Evolutionary conservation across 1,140 invertebrate genomes (phyloP).

Genomic region (Drosophila nasuta): DNA sequence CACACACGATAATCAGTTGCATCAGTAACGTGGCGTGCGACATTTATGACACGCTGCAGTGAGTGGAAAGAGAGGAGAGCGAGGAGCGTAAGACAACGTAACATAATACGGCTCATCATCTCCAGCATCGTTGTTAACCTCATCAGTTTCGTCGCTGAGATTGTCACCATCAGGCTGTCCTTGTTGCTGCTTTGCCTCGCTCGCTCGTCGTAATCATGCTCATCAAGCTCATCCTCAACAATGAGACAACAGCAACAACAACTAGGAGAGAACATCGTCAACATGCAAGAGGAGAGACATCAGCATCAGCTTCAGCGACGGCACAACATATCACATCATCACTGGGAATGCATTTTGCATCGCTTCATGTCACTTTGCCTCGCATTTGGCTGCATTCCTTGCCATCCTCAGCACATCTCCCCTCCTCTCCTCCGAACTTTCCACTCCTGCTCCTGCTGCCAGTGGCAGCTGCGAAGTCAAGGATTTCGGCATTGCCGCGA

Average conservation of each 20-base stretch:
- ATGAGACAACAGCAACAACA: conserved; percentile 21
- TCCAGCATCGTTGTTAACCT: conserved; percentile 67
- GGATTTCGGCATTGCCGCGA: conserved; percentile 34
- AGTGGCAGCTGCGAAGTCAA: conserved; percentile 35
- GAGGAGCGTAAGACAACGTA: conserved; percentile 35
- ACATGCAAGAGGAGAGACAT: conserved; percentile 18
- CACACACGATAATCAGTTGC: conserved; percentile 58
- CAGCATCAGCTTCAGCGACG: conserved; percentile 47
- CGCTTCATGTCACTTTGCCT: conserved; percentile 54
- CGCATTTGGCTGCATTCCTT: conserved; percentile 35
- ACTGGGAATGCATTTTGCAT: conserved; percentile 71
- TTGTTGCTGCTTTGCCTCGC: conserved; percentile 13
- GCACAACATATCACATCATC: conserved; percentile 65
- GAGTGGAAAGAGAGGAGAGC: not conserved
- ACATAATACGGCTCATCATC: conserved; percentile 79
- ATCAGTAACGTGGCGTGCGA: conserved; percentile 77
- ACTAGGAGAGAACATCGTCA: not conserved
- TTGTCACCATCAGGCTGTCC: conserved; percentile 52
- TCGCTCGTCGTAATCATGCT: conserved; percentile 45
- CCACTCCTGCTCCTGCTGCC: conserved; percentile 1
- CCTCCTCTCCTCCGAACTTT: not conserved
- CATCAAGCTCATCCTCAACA: conserved; percentile 46
- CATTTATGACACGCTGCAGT: conserved; percentile 72
- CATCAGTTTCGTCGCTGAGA: conserved; percentile 71
- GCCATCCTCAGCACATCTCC: not conserved